Evolutionary conservation across 2,113 vertebrate species (phyloP).

Genomic region (Tauraco erythrolophus): DNA sequence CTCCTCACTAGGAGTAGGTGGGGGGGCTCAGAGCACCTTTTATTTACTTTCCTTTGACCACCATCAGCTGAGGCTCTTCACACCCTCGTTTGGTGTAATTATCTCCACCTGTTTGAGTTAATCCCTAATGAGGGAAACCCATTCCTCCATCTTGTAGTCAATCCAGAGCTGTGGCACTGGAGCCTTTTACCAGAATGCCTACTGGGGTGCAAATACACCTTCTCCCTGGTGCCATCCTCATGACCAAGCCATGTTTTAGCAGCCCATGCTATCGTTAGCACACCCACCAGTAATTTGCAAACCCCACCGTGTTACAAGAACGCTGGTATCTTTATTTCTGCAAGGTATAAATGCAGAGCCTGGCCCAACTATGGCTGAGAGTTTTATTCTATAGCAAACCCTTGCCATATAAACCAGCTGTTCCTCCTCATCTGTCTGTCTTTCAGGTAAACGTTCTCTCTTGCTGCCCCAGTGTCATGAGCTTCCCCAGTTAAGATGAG

Average conservation of each 20-base stretch:
- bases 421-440: background rate
- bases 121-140: background rate
- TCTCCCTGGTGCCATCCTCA: too few species aligned
- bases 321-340: background rate
- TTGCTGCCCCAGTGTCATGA: background rate
- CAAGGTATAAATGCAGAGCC: background rate
- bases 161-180: background rate
- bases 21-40: rapidly evolving
- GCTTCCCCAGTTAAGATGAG: background rate
- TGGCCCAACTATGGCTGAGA: background rate
- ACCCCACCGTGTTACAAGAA: background rate
- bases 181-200: background rate
- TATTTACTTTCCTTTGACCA: background rate
- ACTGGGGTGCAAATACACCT: background rate
- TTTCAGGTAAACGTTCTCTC: slow-evolving; percentile 33
- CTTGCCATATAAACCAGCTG: background rate
- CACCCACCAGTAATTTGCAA: background rate
- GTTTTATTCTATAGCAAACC: background rate
- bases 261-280: background rate
- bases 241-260: background rate
- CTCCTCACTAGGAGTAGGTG: rapidly evolving
- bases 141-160: background rate
- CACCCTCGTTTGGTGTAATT: background rate
- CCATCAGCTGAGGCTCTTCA: background rate
- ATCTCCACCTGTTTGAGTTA: background rate